Base-by-base conservation (phyloP, 2,797 vertebrate genomes). In the Pseudochaenichthys georgianus region DNA sequence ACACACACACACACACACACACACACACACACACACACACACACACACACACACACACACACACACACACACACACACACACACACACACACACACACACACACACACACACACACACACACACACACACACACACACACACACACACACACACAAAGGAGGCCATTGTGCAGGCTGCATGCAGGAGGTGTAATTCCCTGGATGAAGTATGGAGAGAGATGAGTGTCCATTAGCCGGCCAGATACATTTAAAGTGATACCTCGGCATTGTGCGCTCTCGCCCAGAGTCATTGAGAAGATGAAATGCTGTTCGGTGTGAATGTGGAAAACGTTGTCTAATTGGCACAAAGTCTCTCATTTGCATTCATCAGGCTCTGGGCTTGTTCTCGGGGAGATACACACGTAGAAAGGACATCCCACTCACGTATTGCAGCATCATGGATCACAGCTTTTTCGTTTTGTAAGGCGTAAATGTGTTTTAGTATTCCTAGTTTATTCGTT, bases 191-290 rank as follows among this genome's bases (percentile, higher is more conserved):
- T 90, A 87, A 93, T 93, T 93, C 91, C 77, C 85, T 80, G 84
- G 80, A 85, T 88, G 75, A 89, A 90, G 85, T 80, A 88, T 89
- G 87, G 92, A 89, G 88, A 91, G 78, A 12, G 83, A 90, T 90
- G 91, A 91, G 90, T 84, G 89, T 92, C 93, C 93, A 93, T 94
- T 94, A 93, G 92, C 88, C 21, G 68, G 85, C 81, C 78, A 88
- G 88, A 84, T 75, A 77, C 84, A 81, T 91, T 87, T 90, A 89
- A 89, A 91, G 82, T 77, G 85, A 92, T 84, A 88, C 89, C 80
- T 85, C 77, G 81, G 88, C 88, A 88, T 88, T 87, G 86, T 90
- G 85, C 72, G 70, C 84, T 85, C 83, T 54, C 79, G 74, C 73
- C 55, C 63, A 16, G 81, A 83, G 87, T 84, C 77, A 90, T 63